Evolutionary conservation across 2,797 vertebrate species (phyloP).

Genomic region (Chelonia mydas): DNA sequence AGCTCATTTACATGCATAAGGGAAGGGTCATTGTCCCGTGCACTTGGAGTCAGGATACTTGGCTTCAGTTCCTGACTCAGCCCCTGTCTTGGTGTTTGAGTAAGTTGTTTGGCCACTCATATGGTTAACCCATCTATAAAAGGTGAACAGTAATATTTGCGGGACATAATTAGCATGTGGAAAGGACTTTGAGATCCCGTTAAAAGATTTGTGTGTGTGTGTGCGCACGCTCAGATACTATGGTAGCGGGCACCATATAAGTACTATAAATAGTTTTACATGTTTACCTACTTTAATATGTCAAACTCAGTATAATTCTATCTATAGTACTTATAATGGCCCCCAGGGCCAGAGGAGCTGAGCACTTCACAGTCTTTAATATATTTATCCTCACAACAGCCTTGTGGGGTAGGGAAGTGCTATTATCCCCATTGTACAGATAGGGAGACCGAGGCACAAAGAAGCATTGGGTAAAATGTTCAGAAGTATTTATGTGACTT

Average conservation of each 20-base stretch:
- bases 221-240: background rate
- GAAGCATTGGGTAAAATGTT: background rate
- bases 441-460: background rate
- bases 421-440: background rate
- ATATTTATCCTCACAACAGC: background rate
- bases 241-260: background rate
- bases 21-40: background rate
- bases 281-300: background rate
- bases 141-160: background rate
- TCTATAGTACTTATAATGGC: too few relatives aligned
- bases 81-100: background rate
- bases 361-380: background rate
- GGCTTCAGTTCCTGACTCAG: background rate
- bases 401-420: background rate
- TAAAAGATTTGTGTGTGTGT: background rate
- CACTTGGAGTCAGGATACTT: too few relatives aligned
- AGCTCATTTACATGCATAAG: background rate
- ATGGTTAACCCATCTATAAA: background rate
- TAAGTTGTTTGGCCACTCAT: background rate
- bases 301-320: background rate
- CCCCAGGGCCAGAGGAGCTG: too few relatives aligned
- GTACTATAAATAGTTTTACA: background rate
- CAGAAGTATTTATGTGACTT: background rate
- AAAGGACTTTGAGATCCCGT: too few relatives aligned
- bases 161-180: too few relatives aligned